These are phyloP conservation scores for Calosoma granatense DNA, from an alignment of 1,140 invertebrate genomes.

Conservation along the genomic window DNA sequence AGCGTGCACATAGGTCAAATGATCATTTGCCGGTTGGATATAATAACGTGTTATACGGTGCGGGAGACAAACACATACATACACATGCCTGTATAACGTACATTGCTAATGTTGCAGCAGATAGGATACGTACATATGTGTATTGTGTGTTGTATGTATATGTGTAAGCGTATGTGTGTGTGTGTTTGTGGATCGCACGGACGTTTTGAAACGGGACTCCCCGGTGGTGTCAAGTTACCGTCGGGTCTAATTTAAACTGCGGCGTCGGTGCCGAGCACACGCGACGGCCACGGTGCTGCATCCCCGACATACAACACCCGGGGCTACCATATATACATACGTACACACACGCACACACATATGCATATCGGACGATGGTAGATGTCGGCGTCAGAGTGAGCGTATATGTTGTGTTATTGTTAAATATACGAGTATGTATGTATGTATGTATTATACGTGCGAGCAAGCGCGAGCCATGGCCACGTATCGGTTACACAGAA, in stretches of 20 bases:
- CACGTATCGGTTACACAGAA: not conserved
- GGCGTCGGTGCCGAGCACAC: not conserved
- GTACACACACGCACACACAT: slow-evolving; percentile 1
- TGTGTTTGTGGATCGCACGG: not conserved
- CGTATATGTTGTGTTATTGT: not conserved
- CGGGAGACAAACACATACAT: not conserved
- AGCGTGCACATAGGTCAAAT: slow-evolving; percentile 26
- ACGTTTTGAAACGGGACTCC: not conserved
- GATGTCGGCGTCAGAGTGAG: no score
- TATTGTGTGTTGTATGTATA: not conserved
- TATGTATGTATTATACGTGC: not conserved
- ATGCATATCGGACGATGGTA: no score
- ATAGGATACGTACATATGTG: not conserved
- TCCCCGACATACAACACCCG: not conserved
- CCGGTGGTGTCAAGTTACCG: slow-evolving; percentile 23
- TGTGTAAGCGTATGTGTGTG: not conserved
- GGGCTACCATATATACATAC: not conserved
- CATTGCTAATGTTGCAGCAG: no score
- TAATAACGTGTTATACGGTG: not conserved
- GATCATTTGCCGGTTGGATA: slow-evolving; percentile 14
- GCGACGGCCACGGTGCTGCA: not conserved
- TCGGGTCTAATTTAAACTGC: slow-evolving; percentile 8
- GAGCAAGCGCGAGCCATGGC: not conserved
- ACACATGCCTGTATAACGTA: no score
- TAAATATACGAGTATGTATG: not conserved